Conservation (phyloP, 2,888 invertebrate species). For the Drosophila picticornis region DNA sequence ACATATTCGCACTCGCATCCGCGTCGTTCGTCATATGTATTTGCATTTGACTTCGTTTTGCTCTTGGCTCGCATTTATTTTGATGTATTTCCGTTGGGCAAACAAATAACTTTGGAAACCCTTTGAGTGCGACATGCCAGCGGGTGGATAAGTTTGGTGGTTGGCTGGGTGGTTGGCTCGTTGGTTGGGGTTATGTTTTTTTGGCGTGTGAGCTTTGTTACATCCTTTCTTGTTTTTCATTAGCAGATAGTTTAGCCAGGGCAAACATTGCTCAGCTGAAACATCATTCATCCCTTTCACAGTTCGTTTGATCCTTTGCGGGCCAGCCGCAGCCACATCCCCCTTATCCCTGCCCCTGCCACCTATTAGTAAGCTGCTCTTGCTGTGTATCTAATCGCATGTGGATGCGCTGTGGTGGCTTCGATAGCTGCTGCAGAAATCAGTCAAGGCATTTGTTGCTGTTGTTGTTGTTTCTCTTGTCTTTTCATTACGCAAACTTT, state of each 20-base stretch:
- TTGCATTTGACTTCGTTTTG: constrained; percentile 67
- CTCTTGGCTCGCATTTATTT: constrained; percentile 66
- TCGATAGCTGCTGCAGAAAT: neutral
- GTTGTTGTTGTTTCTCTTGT: constrained; percentile 12
- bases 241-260: constrained; percentile 58
- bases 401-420: constrained; percentile 5
- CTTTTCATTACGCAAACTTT: constrained; percentile 31
- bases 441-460: constrained; percentile 2
- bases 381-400: constrained; percentile 44
- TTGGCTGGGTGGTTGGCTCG: neutral
- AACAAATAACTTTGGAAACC: constrained; percentile 64
- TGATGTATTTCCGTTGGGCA: constrained; percentile 72
- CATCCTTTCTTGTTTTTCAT: constrained; percentile 63
- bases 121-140: constrained; percentile 34
- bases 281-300: constrained; percentile 51
- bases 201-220: constrained; percentile 16
- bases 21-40: constrained; percentile 47
- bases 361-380: constrained; percentile 42
- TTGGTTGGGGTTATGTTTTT: neutral
- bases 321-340: constrained; percentile 7
- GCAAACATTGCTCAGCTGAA: constrained; percentile 20
- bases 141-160: constrained; percentile 1
- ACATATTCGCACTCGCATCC: constrained; percentile 16
- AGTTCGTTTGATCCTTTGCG: constrained; percentile 58
- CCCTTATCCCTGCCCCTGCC: neutral